Conservation (phyloP, 2,113 vertebrate species). For the Sinocyclocheilus grahami region DNA sequence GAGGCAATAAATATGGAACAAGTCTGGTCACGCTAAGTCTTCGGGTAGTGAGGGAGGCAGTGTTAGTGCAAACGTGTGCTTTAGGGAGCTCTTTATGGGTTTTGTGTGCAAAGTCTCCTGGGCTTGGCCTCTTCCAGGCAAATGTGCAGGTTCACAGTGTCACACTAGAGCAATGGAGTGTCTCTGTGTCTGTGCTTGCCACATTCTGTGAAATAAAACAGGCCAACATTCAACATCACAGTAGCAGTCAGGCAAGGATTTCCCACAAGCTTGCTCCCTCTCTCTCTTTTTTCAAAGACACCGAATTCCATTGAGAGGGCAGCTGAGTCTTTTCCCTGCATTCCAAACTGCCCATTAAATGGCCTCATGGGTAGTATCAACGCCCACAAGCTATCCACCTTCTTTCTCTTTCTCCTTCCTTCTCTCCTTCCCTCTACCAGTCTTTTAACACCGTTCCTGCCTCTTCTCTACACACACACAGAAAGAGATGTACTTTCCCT, state of each 20-base stretch:
- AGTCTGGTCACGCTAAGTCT: slow-evolving; percentile 49
- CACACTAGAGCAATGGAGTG: background rate
- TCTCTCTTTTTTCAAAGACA: slow-evolving; percentile 58
- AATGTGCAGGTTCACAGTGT: slow-evolving; percentile 43
- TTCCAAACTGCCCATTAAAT: slow-evolving; percentile 71
- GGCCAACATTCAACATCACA: slow-evolving; percentile 46
- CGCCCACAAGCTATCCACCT: slow-evolving; percentile 48
- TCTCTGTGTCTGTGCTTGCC: slow-evolving; percentile 22
- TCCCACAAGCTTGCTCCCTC: slow-evolving; percentile 48
- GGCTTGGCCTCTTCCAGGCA: slow-evolving; percentile 44
- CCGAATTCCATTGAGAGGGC: slow-evolving; percentile 62
- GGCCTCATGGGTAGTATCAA: slow-evolving; percentile 67
- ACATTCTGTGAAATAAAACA: slow-evolving; percentile 49
- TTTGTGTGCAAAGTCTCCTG: slow-evolving; percentile 54
- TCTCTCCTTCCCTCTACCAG: background rate
- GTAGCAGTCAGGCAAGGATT: slow-evolving; percentile 47
- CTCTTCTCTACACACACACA: slow-evolving; percentile 9
- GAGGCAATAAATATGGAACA: slow-evolving; percentile 16
- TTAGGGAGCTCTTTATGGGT: slow-evolving; percentile 39
- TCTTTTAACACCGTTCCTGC: background rate
- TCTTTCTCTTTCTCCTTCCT: background rate
- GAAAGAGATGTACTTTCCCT: slow-evolving; percentile 22
- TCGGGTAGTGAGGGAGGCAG: slow-evolving; percentile 26
- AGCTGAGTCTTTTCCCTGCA: slow-evolving; percentile 60
- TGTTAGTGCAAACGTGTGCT: slow-evolving; percentile 27